A percentile compares a stretch with the other conserved stretches of the same genome.
These are phyloP conservation scores for Notolepis coatsorum DNA, from an alignment of 2,797 vertebrate genomes.

Conservation along the genomic window DNA sequence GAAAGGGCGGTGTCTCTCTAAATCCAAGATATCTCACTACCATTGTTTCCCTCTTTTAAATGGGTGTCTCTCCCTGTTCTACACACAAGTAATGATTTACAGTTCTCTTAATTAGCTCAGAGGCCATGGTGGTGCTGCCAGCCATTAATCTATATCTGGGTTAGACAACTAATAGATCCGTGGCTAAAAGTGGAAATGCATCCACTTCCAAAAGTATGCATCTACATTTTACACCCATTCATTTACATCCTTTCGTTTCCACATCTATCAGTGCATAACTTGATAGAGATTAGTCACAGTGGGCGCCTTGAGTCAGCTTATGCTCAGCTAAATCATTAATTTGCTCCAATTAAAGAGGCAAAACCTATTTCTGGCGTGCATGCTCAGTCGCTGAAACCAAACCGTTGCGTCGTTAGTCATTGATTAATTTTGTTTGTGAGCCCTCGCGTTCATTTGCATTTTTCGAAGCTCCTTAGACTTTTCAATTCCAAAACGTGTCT, in stretches of 20 bases:
- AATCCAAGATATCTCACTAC: background rate
- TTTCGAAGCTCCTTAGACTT: conserved; percentile 61
- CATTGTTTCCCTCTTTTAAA: background rate
- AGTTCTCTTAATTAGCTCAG: conserved; percentile 66
- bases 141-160: conserved; percentile 67
- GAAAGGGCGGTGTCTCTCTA: background rate
- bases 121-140: conserved; percentile 48
- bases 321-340: conserved; percentile 78
- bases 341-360: conserved; percentile 75
- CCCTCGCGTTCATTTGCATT: conserved; percentile 72
- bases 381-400: conserved; percentile 68
- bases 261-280: conserved; percentile 66
- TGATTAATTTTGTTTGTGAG: conserved; percentile 78
- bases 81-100: conserved; percentile 59
- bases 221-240: conserved; percentile 58
- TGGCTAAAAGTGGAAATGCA: conserved; percentile 44
- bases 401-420: conserved; percentile 78
- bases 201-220: conserved; percentile 53
- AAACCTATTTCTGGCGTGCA: conserved; percentile 67
- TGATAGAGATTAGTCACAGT: conserved; percentile 80
- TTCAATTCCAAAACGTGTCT: conserved; percentile 48
- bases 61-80: conserved; percentile 15
- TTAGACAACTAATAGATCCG: conserved; percentile 52
- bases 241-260: conserved; percentile 64
- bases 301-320: conserved; percentile 75